Evolutionary conservation across 2,888 invertebrate species (phyloP), one percentile per base, ranked within the genome.

Genomic region (Cryptus armator): DNA sequence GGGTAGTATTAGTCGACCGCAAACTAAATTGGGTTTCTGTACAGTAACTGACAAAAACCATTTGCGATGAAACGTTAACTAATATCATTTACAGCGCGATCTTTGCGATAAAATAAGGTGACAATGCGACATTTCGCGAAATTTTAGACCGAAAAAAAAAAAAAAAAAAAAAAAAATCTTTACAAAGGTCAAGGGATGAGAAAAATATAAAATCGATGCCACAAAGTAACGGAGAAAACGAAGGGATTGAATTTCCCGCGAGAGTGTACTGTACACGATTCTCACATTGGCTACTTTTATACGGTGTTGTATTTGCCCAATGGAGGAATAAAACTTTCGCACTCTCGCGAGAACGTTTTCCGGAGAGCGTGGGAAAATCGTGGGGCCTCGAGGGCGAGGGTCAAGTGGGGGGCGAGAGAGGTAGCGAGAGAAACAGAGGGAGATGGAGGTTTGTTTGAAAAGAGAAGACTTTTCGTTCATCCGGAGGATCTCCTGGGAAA

Each of bases 11-110:
- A 93, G 92, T 92, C 91, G 91, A 92, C 93, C 93, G 89, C 93
- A 91, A 91, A 91, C 92, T 92, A 92, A 93, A 93, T 93, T 93
- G 92, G 91, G 91, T 92, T 93, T 93, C 91, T 89, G 91, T 92
- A 91, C 91, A 92, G 91, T 91, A 90, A 88, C 89, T 89, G 89
- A 90, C 91, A 91, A 92, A 92, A 84, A 84, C 62, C 24, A 62
- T 24, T 48, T 1, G 19, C 12, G 51, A 66, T 16, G n/a, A 2
- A 19, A 19, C 19, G 16, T 3, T 9, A 19, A 53, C n/a, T 16
- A 2, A 9, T 37, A 37, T 37, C 37, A 37, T 6, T 9, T 37
- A 5, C 0, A 5, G 0, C 37, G 7, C 37, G 7, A 19, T 16
- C 10, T 16, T 53, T 10, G 1, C 12, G 3, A 56, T 24, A 10